Conservation (phyloP, 2,797 vertebrate species). For the Falco peregrinus region DNA sequence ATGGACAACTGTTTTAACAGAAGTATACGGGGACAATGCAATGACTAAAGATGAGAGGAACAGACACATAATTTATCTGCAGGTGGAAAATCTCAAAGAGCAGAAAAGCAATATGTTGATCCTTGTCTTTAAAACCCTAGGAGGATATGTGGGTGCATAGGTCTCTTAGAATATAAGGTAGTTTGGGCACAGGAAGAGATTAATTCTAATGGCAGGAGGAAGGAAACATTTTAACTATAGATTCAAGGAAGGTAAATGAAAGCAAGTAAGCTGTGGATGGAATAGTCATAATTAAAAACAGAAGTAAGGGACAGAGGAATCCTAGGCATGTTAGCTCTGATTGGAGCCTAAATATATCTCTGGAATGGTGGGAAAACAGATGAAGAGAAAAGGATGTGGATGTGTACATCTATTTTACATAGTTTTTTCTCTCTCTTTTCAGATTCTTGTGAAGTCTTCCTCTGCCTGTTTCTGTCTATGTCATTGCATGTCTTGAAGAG, state of each 20-base stretch:
- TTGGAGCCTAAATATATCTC: background rate
- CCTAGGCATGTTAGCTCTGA: background rate
- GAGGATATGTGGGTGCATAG: background rate
- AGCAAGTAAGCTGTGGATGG: background rate
- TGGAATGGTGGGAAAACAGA: background rate
- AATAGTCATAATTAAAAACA: background rate
- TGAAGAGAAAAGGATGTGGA: background rate
- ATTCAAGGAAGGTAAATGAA: background rate
- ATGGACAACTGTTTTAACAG: background rate
- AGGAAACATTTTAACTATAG: background rate
- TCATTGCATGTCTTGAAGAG: background rate
- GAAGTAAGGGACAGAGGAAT: background rate
- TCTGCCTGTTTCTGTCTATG: background rate
- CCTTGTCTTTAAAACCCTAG: background rate
- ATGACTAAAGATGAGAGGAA: background rate
- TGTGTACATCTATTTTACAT: background rate
- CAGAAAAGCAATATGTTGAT: background rate
- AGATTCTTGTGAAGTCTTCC: background rate
- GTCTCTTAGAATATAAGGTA: background rate
- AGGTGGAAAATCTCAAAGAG: background rate
- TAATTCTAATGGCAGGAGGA: background rate
- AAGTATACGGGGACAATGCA: background rate
- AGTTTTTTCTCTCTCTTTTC: background rate
- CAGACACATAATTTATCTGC: background rate
- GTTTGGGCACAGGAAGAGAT: background rate